Evolutionary conservation across 2,888 invertebrate species (phyloP).

Genomic region (Leptinotarsa juncta): DNA sequence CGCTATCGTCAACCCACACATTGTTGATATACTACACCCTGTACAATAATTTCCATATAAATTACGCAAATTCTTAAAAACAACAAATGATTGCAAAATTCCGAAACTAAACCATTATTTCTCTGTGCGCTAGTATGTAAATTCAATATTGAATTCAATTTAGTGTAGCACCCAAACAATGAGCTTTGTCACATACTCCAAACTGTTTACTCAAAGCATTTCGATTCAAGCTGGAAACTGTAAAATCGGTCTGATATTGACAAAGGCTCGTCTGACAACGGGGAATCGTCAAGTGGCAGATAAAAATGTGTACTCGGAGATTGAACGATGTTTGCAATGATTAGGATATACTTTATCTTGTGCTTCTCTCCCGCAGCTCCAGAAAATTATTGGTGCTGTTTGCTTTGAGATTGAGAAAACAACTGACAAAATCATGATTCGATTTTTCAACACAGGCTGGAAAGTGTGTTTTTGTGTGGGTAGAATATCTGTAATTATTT

Average conservation of each 20-base stretch:
- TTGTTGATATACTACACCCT: no score
- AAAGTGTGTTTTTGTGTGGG: neutral
- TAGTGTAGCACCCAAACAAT: slow-evolving; percentile 1
- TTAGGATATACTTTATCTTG: slow-evolving; percentile 10
- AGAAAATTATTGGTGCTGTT: neutral
- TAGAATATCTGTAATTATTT: neutral
- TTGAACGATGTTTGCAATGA: slow-evolving; percentile 7
- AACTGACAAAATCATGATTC: neutral
- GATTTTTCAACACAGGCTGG: neutral
- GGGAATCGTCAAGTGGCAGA: slow-evolving; percentile 13
- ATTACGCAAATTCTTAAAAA: no score
- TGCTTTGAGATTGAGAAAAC: neutral
- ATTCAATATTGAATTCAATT: slow-evolving; percentile 14
- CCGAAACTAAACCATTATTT: neutral
- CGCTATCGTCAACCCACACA: no score
- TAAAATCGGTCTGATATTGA: neutral
- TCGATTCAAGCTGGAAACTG: neutral
- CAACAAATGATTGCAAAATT: neutral
- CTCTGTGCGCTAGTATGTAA: neutral
- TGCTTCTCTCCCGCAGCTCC: neutral
- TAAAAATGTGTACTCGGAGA: slow-evolving; percentile 8
- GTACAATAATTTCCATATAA: no score
- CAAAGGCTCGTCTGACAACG: slow-evolving; percentile 1
- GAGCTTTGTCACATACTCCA: slow-evolving; percentile 8
- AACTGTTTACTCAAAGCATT: slow-evolving; percentile 5